These are phyloP conservation scores for Metaphire vulgaris DNA, from an alignment of 1,140 invertebrate genomes.

Conservation along the genomic window DNA sequence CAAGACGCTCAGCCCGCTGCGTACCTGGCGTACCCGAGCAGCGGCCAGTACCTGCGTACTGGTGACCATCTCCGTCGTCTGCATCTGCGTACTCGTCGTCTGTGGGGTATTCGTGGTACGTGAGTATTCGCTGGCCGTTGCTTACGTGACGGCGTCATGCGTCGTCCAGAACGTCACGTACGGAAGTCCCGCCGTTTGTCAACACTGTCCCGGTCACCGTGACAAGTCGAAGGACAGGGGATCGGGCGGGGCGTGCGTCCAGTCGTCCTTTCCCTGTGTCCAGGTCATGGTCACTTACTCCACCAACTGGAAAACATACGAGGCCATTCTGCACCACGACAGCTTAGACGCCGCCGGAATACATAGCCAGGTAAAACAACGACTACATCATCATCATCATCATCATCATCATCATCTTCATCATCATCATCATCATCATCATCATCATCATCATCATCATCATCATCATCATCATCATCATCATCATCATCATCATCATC, in stretches of 20 bases:
- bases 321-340: constrained; percentile 26
- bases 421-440: not conserved
- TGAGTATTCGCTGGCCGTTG: constrained; percentile 22
- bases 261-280: constrained; percentile 20
- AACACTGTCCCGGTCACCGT: constrained; percentile 16
- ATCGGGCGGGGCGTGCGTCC: constrained; percentile 11
- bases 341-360: constrained; percentile 6
- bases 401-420: not conserved
- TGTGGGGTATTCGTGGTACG: constrained; percentile 28
- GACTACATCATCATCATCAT: constrained; percentile 16
- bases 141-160: constrained; percentile 20
- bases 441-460: not conserved
- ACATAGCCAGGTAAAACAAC: constrained; percentile 21
- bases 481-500: not conserved
- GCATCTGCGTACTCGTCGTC: constrained; percentile 29
- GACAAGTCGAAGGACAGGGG: constrained; percentile 15
- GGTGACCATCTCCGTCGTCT: constrained; percentile 23
- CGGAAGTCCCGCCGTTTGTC: constrained; percentile 15
- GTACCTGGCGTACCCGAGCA: constrained; percentile 6
- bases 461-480: not conserved
- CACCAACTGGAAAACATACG: not conserved
- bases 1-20: constrained; percentile 1
- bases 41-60: constrained; percentile 27
- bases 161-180: constrained; percentile 23
- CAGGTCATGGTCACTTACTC: constrained; percentile 26